Evolutionary conservation across 2,888 invertebrate genomes (phyloP), one percentile per base, ranked within the genome.

Genomic region (Aspidiotus rigidus): DNA sequence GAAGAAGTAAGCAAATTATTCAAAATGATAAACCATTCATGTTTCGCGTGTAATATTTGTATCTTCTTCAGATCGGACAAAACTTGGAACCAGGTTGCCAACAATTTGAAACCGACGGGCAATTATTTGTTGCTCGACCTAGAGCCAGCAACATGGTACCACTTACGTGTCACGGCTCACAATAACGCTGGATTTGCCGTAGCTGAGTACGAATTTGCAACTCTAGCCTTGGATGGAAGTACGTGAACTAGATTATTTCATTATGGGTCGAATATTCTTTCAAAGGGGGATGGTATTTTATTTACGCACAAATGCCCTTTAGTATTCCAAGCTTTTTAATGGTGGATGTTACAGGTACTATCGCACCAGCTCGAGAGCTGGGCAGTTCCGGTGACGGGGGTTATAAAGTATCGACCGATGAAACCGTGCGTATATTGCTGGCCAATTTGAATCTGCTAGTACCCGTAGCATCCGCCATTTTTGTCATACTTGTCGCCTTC

Each of bases 101-200:
- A 93, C 78, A 92, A 92, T 77, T 92, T 93, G 0, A 92, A 93
- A 79, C 90, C 92, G 10, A 89, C 89, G 71, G 90, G 91, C 73
- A 93, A 93, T 79, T 93, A 93, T 76, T 90, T 92, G 15, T 90
- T 93, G 9, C 81, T 92, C 78, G 94, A 95, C 77, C 81, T 96
- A 75, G 93, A 92, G 76, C 93, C 96, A 0, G 95, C 93, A 17
- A 91, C 89, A 13, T 93, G 95, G 93, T 96, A 96, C 77, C 88
- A 90, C 75, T 83, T 96, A 73, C 84, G 91, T 72, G 92, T 95
- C 55, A 93, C 93, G 2, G 91, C 92, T 7, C 91, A 95, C 80
- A 96, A 95, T 79, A 95, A 94, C 75, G 96, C 96, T 71, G 97
- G 96, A 64, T 93, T 93, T 76, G 91, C 93, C 55, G 93, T 94